A percentile compares a stretch with the other conserved stretches of the same genome.
These are phyloP conservation scores for Magallana ariakensis DNA, from an alignment of 1,140 invertebrate genomes.

Conservation along the genomic window DNA sequence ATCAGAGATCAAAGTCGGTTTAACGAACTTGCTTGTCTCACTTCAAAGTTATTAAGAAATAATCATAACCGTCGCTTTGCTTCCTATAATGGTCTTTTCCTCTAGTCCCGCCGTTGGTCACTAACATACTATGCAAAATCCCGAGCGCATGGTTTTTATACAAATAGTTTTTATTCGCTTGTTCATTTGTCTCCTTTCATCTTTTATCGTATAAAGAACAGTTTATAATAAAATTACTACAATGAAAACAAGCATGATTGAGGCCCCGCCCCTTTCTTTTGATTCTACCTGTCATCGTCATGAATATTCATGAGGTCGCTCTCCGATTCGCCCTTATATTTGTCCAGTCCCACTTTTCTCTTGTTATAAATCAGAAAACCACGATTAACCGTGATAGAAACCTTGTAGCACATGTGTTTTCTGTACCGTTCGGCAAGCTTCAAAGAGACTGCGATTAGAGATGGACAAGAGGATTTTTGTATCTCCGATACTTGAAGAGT, in stretches of 20 bases:
- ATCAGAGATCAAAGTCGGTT: constrained; percentile 26
- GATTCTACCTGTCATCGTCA: constrained; percentile 33
- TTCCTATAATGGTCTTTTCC: background rate
- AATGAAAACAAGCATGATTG: constrained; percentile 32
- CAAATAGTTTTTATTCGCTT: constrained; percentile 35
- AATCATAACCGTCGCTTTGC: background rate
- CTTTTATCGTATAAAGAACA: constrained; percentile 42
- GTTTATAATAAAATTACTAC: constrained; percentile 37
- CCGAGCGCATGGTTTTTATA: constrained; percentile 27
- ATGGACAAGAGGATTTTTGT: constrained; percentile 28
- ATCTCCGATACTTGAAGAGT: background rate
- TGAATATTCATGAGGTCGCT: constrained; percentile 30
- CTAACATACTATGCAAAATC: constrained; percentile 26
- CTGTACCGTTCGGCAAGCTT: constrained; percentile 34
- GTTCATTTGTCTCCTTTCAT: constrained; percentile 36
- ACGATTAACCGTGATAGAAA: constrained; percentile 30
- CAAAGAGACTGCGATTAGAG: constrained; percentile 41
- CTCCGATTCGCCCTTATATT: constrained; percentile 19
- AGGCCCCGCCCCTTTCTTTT: constrained; percentile 2
- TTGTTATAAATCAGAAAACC: constrained; percentile 15
- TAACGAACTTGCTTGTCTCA: constrained; percentile 5
- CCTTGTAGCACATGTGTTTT: constrained; percentile 26
- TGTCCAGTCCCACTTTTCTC: constrained; percentile 34
- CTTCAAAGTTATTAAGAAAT: constrained; percentile 24
- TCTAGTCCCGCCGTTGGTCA: background rate